A percentile compares a stretch with the other conserved stretches of the same genome.
These are phyloP conservation scores for Zaprionus lineosus DNA, from an alignment of 2,888 invertebrate species.

Conservation along the genomic window DNA sequence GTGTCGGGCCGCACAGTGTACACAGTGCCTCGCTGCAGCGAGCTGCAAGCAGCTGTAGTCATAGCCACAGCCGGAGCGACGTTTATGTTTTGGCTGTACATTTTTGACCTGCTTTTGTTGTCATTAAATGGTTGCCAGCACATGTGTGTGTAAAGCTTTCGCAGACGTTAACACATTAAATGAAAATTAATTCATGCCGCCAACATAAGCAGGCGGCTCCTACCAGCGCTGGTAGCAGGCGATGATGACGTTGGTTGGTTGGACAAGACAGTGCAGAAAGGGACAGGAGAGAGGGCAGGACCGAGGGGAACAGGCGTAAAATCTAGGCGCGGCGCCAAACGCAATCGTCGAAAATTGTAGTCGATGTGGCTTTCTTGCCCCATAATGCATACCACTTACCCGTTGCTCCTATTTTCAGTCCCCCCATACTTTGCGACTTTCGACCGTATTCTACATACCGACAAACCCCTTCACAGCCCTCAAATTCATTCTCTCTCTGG, in stretches of 20 bases:
- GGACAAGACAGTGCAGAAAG: conserved; percentile 36
- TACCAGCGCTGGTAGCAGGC: conserved; percentile 8
- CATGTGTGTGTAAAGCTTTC: conserved; percentile 66
- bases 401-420: background rate
- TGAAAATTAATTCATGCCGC: conserved; percentile 76
- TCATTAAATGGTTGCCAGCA: conserved; percentile 65
- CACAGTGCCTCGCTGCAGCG: too few relatives aligned
- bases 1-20: too few relatives aligned
- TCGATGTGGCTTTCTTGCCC: conserved; percentile 51
- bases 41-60: too few relatives aligned
- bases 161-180: conserved; percentile 67
- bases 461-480: too few relatives aligned
- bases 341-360: conserved; percentile 59
- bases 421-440: conserved; percentile 32
- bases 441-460: too few relatives aligned
- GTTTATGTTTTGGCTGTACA: conserved; percentile 23
- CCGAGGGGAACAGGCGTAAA: conserved; percentile 68
- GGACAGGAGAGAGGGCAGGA: too few relatives aligned
- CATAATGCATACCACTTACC: conserved; percentile 31
- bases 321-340: conserved; percentile 27
- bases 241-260: background rate
- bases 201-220: conserved; percentile 69
- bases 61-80: background rate
- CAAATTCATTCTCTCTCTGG: too few relatives aligned
- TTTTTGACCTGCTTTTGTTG: conserved; percentile 72